A percentile compares a stretch with the other conserved stretches of the same genome.
Conservation (phyloP, 2,888 invertebrate species). For the Chrysolina americana region DNA sequence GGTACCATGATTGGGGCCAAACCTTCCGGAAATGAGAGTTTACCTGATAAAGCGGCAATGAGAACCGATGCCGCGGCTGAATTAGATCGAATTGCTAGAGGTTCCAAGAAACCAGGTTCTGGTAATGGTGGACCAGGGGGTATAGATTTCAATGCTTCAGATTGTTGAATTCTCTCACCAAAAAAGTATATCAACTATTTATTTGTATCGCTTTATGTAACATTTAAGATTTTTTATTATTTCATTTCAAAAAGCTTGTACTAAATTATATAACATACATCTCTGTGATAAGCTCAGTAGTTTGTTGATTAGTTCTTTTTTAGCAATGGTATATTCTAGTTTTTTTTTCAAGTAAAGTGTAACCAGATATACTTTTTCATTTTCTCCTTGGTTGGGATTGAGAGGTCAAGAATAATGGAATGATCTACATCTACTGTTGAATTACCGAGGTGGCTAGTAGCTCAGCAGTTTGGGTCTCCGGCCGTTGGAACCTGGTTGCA, state of each 20-base stretch:
- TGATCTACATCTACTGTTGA: too few species aligned
- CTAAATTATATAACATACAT: constrained; percentile 30
- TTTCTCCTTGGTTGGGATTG: too few species aligned
- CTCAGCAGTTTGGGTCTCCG: too few species aligned
- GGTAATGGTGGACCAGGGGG: constrained; percentile 49
- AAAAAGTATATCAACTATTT: constrained; percentile 10
- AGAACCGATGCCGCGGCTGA: constrained; percentile 94
- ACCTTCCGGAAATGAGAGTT: constrained; percentile 60
- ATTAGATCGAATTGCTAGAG: constrained; percentile 88
- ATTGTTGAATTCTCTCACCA: constrained; percentile 65
- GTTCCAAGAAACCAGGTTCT: constrained; percentile 67
- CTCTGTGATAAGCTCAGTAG: constrained; percentile 43
- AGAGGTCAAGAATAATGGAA: too few species aligned
- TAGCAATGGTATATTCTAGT: not conserved
- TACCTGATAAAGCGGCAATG: constrained; percentile 81
- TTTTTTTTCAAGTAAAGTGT: not conserved
- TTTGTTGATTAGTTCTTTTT: constrained; percentile 38
- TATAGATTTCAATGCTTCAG: constrained; percentile 73
- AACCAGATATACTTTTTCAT: not conserved
- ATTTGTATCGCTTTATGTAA: constrained; percentile 19
- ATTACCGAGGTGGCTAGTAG: too few species aligned
- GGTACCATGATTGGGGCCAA: constrained; percentile 69
- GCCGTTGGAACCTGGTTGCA: too few species aligned
- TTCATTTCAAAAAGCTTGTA: constrained; percentile 30
- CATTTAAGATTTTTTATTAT: constrained; percentile 20